Conservation (phyloP, 1,140 invertebrate genomes). For the Drosophila serrata region DNA sequence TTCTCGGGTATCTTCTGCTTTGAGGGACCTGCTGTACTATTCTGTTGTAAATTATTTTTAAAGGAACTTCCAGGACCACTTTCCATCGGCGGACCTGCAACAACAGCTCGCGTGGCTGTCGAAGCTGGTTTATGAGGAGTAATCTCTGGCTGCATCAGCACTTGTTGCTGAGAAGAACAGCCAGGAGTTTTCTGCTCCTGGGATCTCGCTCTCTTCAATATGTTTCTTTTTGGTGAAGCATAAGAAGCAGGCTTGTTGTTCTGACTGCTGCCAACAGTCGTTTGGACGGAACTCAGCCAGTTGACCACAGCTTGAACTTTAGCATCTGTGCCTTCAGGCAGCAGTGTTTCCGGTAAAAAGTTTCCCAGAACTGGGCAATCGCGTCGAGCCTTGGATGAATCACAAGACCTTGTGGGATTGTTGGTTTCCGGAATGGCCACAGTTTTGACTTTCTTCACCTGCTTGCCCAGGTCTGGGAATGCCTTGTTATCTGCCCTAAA, state of each 20-base stretch:
- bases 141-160: too few species aligned
- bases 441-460: background rate
- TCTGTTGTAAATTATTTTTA: too few species aligned
- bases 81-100: background rate
- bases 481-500: background rate
- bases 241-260: background rate
- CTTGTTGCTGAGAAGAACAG: background rate
- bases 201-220: background rate
- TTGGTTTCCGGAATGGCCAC: background rate
- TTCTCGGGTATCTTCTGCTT: background rate
- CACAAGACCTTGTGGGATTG: background rate
- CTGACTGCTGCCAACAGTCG: background rate
- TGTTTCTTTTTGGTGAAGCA: background rate
- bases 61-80: background rate
- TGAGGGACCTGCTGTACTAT: background rate
- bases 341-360: constrained; percentile 6
- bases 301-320: constrained; percentile 20
- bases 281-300: constrained; percentile 31
- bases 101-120: background rate
- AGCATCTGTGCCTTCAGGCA: rapidly evolving
- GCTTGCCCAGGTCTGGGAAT: constrained; percentile 19
- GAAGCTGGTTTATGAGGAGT: background rate
- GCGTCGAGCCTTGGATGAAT: background rate
- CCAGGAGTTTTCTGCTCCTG: background rate
- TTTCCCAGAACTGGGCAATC: constrained; percentile 9